Base-by-base conservation (phyloP, 1,140 invertebrate species). In the Brachionus manjavacas region DNA sequence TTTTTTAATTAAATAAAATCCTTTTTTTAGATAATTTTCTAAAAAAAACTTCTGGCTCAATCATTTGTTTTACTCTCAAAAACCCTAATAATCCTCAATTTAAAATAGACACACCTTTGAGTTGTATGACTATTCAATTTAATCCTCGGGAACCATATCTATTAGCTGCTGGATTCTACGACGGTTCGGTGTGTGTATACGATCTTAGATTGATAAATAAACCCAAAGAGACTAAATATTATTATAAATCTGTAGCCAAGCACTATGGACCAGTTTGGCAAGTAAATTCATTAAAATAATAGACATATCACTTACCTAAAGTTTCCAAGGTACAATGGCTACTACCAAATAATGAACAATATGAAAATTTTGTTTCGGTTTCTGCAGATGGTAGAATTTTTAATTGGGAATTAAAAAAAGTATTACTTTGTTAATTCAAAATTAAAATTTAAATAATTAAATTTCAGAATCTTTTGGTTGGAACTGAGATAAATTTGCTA, bases 51-150 rank as follows among this genome's bases (percentile, higher is more conserved):
- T 86, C 85, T 80, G 95, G 96, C 16, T 92, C 93, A 86, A 88
- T 90, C 1, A 94, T 95, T 86, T 90, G 96, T 39, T 97, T 93
- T 89, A 94, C 93, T 14, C 91, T 97, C 41, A 97, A 97, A 90
- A 97, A 97, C 91, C 95, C 95, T 1, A 95, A 95, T 0, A 95
- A 92, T 89, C 95, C 95, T 0, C 95, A 97, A 87, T 94, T 94
- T 88, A 92, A 93, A 39, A 94, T 92, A 86, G 84, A 89, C 9
- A 94, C 93, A 0, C 93, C 95, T n/a, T 94, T 93, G 49, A 94
- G 94, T 2, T 93, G 95, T 0, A 95, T 96, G 92, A 94, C 93
- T 87, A 91, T 95, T 8, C 94, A 96, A 87, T 94, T 96, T 66
- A 95, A 95, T 88, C 92, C 91, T 3, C 91, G 93, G 83, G 86